A percentile compares a stretch with the other conserved stretches of the same genome.
Conservation (phyloP, 1,140 invertebrate species). For the Cheumatopsyche charites region DNA sequence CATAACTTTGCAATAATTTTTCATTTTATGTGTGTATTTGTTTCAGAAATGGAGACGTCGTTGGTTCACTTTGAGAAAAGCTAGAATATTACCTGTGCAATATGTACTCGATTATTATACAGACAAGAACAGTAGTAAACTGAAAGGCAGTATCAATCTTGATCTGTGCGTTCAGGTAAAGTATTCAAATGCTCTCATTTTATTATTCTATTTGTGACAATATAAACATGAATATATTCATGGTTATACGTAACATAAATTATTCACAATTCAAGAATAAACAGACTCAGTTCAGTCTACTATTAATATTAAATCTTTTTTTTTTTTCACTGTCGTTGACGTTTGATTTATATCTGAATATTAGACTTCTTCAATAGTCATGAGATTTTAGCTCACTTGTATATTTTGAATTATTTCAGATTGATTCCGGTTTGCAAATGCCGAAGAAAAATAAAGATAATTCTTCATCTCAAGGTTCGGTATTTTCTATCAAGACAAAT, state of each 20-base stretch:
- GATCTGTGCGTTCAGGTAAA: conserved; percentile 93
- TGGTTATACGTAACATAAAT: too few species aligned
- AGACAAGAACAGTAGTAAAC: conserved; percentile 81
- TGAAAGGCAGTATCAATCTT: conserved; percentile 91
- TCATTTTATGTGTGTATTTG: too few species aligned
- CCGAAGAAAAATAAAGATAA: conserved; percentile 82
- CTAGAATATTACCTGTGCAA: conserved; percentile 89
- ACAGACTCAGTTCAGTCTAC: too few species aligned
- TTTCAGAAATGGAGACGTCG: conserved; percentile 91
- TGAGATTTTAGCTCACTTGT: conserved; percentile 42
- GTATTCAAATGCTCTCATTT: too few species aligned
- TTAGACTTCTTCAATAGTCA: too few species aligned
- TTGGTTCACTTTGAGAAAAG: conserved; percentile 90
- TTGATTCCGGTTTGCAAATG: conserved; percentile 84
- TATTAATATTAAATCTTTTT: too few species aligned
- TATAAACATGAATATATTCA: too few species aligned
- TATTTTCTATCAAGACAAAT: conserved; percentile 89
- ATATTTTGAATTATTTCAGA: conserved; percentile 66
- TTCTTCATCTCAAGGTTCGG: conserved; percentile 67
- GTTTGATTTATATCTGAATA: too few species aligned
- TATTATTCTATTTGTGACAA: too few species aligned
- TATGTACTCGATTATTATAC: conserved; percentile 94
- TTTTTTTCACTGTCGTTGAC: too few species aligned
- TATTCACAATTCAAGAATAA: too few species aligned
- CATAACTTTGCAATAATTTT: too few species aligned